Percentiles rank a stretch among this genome's conserved stretches.
phyloP scores from a whole-genome alignment of 2,113 vertebrate species.

The Acrocephalus kingi region DNA sequence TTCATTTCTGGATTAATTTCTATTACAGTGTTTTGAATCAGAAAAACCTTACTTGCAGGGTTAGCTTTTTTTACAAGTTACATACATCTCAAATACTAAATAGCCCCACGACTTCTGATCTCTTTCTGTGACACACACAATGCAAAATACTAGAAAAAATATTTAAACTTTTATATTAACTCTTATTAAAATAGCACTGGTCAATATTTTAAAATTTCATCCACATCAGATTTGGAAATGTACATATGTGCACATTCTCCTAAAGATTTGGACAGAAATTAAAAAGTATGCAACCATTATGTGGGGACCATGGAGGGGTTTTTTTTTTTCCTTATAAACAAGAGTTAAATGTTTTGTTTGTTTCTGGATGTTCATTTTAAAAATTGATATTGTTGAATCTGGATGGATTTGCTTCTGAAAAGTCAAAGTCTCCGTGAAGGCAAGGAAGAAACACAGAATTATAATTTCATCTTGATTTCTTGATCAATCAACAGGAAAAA shows the following conservation, averaged over 20 bases:
- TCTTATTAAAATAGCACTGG: neutral
- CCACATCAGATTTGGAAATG: neutral
- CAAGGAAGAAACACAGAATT: neutral
- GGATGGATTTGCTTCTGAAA: accelerated
- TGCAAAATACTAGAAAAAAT: neutral
- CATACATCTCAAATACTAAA: neutral
- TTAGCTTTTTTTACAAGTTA: neutral
- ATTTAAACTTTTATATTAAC: neutral
- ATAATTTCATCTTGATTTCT: neutral
- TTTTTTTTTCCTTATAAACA: neutral
- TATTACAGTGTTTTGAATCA: neutral
- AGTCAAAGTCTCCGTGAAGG: neutral
- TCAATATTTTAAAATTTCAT: neutral
- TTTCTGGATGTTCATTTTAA: neutral
- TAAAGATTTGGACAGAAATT: neutral
- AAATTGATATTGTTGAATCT: neutral
- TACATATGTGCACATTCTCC: accelerated
- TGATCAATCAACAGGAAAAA: neutral
- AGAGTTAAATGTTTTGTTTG: neutral
- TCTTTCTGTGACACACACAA: neutral
- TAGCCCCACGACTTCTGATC: neutral
- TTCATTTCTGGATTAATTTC: neutral
- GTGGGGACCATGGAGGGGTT: too few relatives aligned
- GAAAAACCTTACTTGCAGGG: neutral
- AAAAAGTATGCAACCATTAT: neutral